phyloP scores from a whole-genome alignment of 2,888 invertebrate genomes.

The Synanthedon myopaeformis region DNA sequence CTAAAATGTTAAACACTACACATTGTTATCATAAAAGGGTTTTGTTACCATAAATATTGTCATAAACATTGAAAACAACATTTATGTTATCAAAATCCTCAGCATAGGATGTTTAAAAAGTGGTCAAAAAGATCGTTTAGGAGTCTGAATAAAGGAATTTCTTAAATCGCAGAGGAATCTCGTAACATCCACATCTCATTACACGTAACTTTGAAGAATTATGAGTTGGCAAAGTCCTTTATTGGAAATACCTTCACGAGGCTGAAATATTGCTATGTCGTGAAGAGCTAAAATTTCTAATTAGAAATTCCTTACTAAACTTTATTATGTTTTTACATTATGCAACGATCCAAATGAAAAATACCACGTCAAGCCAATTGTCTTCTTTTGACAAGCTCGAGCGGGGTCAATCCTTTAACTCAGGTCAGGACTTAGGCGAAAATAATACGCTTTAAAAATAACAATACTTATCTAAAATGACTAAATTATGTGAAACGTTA shows the following conservation, averaged over 20 bases:
- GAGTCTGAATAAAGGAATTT: conserved; percentile 3
- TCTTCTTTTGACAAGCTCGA: neutral
- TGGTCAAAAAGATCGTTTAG: neutral
- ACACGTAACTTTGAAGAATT: conserved; percentile 70
- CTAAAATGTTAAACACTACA: neutral
- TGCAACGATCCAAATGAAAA: conserved; percentile 62
- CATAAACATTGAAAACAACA: neutral
- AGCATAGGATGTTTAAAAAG: neutral
- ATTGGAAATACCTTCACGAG: conserved; percentile 70
- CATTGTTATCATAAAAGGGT: no score
- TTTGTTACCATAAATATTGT: neutral
- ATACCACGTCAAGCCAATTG: conserved; percentile 45
- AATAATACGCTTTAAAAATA: no score
- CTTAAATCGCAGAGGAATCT: conserved; percentile 45
- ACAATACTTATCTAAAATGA: no score
- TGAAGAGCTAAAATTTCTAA: conserved; percentile 69
- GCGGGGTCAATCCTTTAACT: no score
- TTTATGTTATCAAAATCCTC: neutral
- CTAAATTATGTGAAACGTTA: no score
- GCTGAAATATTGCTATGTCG: conserved; percentile 70
- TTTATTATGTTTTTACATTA: conserved; percentile 68
- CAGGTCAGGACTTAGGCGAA: no score
- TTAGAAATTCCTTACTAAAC: conserved; percentile 68
- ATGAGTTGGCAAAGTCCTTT: conserved; percentile 71
- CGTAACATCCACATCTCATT: conserved; percentile 68